Evolutionary conservation across 2,888 invertebrate genomes (phyloP), one percentile per base, ranked within the genome.

Genomic region (Epistrophe eligans): DNA sequence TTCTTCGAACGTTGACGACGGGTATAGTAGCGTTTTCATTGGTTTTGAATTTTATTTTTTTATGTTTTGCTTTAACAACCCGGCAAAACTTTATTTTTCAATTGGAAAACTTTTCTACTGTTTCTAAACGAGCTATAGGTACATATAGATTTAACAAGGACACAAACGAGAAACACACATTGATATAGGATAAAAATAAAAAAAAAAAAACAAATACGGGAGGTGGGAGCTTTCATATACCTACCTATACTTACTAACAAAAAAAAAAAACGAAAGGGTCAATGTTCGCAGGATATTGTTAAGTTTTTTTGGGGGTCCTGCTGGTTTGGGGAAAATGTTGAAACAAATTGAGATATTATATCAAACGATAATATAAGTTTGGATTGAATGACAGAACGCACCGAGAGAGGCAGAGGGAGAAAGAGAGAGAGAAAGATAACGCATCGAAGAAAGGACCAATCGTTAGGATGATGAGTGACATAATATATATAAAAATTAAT

Each of bases 101-200:
- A 87, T 87, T 87, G 85, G 82, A 87, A 87, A 87, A 87, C 85
- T 87, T 87, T 87, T 71, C 82, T 58, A 85, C 81, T 87, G 79
- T 82, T 72, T 87, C 74, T 74, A 77, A 77, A 72, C 66, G 77
- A 85, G 70, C 72, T 85, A 62, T 24, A 17, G 5, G 4, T 11
- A 40, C 17, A 17, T n/a, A 8, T 32, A 38, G 38, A 50, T 35
- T 8, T 11, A 66, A 19, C 38, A 67, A 60, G 84, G 72, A 73
- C 77, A 57, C 71, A 57, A 72, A 19, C 2, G 43, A 71, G 13
- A 55, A 19, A 52, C 57, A 72, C 35, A 57, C 71, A 71, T 57
- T 57, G 50, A 57, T 50, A 57, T 38, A n/a, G 50, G 52, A 35
- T 43, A 40, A 6, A 17, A n/a, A n/a, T n/a, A n/a, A n/a, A n/a